Conservation (phyloP, 2,888 invertebrate genomes). For the Caenorhabditis macrosperma region DNA sequence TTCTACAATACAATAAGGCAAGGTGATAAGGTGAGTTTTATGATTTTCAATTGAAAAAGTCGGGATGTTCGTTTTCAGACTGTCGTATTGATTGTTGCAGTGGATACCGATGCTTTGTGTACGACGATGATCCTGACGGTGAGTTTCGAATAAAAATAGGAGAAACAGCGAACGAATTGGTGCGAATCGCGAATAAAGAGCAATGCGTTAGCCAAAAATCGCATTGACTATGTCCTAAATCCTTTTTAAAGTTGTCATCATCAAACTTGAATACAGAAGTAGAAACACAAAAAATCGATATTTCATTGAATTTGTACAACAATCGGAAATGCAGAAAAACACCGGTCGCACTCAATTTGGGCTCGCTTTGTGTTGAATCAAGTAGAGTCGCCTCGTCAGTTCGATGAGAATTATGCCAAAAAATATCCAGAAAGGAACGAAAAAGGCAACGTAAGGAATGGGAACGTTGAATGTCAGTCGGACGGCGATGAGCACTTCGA, state of each 20-base stretch:
- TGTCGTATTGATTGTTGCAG: conserved; percentile 71
- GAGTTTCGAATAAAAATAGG: conserved; percentile 22
- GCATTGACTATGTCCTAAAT: no score
- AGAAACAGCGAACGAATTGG: neutral
- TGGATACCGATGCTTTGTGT: conserved; percentile 78
- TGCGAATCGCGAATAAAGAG: no score
- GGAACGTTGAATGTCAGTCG: conserved; percentile 26
- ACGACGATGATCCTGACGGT: conserved; percentile 74
- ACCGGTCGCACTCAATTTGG: conserved; percentile 5
- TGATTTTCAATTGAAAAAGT: neutral
- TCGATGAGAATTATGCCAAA: conserved; percentile 51
- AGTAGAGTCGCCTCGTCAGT: conserved; percentile 47
- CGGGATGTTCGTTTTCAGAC: conserved; percentile 66
- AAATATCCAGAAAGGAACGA: conserved; percentile 61
- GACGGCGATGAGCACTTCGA: conserved; percentile 54
- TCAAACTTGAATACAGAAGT: neutral
- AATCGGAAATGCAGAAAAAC: neutral
- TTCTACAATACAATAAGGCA: conserved; percentile 57
- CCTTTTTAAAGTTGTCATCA: no score
- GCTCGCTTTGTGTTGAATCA: conserved; percentile 45
- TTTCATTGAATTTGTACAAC: neutral
- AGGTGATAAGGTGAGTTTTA: conserved; percentile 37
- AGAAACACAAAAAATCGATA: neutral
- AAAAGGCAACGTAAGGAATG: conserved; percentile 41
- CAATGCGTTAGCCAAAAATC: no score